These are phyloP conservation scores for Etheostoma cragini DNA, from an alignment of 2,113 vertebrate species.

Conservation along the genomic window DNA sequence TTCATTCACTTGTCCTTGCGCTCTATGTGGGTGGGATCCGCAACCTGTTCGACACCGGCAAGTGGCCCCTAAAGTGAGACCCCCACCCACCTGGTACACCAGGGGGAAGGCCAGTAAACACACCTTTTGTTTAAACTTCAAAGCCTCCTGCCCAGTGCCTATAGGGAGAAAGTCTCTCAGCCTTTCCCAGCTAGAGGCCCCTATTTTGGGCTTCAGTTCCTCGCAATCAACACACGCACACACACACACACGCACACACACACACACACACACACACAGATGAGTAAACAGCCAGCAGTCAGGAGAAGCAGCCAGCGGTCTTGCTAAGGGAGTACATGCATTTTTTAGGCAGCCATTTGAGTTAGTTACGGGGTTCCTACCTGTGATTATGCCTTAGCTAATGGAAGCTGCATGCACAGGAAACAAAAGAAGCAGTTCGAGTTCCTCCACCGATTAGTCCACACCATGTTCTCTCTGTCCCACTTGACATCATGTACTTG, in stretches of 20 bases:
- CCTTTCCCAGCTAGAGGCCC: slow-evolving; percentile 52
- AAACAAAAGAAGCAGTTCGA: slow-evolving; percentile 42
- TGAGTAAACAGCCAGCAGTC: slow-evolving; percentile 62
- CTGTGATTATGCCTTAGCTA: slow-evolving; percentile 55
- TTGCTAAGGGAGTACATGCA: slow-evolving; percentile 62
- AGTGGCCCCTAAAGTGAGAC: slow-evolving; percentile 47
- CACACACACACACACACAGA: slow-evolving; percentile 31
- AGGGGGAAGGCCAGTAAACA: slow-evolving; percentile 33
- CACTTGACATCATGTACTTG: slow-evolving; percentile 1
- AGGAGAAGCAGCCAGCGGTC: slow-evolving; percentile 39
- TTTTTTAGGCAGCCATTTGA: slow-evolving; percentile 63
- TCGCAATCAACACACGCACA: slow-evolving; percentile 17
- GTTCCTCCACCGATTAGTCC: slow-evolving; percentile 33
- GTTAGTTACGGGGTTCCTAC: slow-evolving; percentile 53
- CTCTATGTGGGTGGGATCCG: slow-evolving; percentile 64
- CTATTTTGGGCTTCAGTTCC: slow-evolving; percentile 34
- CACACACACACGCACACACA: slow-evolving; percentile 32
- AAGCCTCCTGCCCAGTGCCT: slow-evolving; percentile 45
- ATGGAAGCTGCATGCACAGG: slow-evolving; percentile 22
- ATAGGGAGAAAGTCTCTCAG: slow-evolving; percentile 40
- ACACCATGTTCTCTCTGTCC: slow-evolving; percentile 23
- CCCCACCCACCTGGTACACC: slow-evolving; percentile 62
- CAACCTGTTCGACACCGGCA: slow-evolving; percentile 46
- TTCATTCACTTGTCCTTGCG: slow-evolving; percentile 48
- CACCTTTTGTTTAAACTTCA: slow-evolving; percentile 70